Evolutionary conservation across 2,113 vertebrate species (phyloP), one percentile per base, ranked within the genome.

Genomic region (Eleginops maclovinus): DNA sequence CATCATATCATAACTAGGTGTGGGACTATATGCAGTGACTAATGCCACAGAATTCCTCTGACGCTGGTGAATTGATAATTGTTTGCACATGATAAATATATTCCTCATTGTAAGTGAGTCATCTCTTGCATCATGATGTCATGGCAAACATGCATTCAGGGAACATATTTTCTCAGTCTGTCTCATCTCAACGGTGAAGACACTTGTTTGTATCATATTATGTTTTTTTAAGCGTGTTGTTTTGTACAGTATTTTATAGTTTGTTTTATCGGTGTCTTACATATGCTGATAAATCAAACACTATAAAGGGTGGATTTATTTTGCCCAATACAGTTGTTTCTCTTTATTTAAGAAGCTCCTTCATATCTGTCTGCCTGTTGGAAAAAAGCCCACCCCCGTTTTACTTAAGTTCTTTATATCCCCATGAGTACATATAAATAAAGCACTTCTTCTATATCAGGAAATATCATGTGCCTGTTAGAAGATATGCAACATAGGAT

Each of bases 41-140:
- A 89, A 93, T 83, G 19, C 60, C 81, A 74, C 88, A 84, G 91
- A 90, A 82, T 60, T 85, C 49, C 75, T 84, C 60, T 88, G 89
- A 94, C 82, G 89, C 81, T 80, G 79, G 74, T 87, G 88, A 89
- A 91, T 83, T 88, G 85, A 76, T 92, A 85, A 90, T 87, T 89
- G 88, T 87, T 87, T 89, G 87, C 81, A 77, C 77, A 89, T 46
- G 77, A 88, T 90, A 83, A 92, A 89, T 80, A 62, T 87, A 83
- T 88, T 90, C 47, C 85, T 84, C 79, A 75, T 80, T 84, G 72
- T 77, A 74, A 69, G 55, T 88, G 88, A 92, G 89, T 93, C 89
- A 90, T 75, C 64, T 51, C 54, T 88, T 84, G 72, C 81, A 67
- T 87, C 81, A 87, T 86, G 87, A 86, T 87, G 81, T 83, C 84